Percentiles rank a stretch among this genome's conserved stretches.
phyloP scores from a whole-genome alignment of 2,113 vertebrate species.

The Dinomys branickii region DNA sequence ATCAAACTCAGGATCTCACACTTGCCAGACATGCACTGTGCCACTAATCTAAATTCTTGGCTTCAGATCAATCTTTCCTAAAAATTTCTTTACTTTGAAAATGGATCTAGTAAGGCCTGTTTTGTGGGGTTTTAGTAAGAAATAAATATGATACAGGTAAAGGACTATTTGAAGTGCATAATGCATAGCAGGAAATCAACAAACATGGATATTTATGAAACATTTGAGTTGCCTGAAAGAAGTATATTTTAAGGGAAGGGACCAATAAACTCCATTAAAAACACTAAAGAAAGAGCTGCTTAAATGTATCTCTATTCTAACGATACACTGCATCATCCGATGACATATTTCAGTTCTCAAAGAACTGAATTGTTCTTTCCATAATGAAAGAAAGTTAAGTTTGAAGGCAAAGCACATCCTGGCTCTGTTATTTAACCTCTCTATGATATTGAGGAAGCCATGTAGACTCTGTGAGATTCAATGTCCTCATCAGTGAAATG shows the following conservation, averaged over 20 bases:
- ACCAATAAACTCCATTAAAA: background rate
- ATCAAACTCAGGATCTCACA: too few relatives aligned
- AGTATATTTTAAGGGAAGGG: background rate
- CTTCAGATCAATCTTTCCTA: background rate
- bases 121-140: background rate
- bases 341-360: conserved; percentile 38
- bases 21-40: too few relatives aligned
- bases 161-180: background rate
- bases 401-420: background rate
- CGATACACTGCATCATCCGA: background rate
- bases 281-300: background rate
- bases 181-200: background rate
- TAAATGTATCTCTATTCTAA: background rate
- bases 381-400: conserved; percentile 57
- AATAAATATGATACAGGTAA: background rate
- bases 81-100: background rate
- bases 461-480: conserved; percentile 18
- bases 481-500: conserved; percentile 8
- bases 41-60: too few relatives aligned
- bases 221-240: background rate
- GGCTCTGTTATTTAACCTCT: background rate
- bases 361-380: conserved; percentile 36
- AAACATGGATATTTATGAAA: background rate
- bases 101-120: background rate
- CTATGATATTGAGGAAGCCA: background rate